Percentiles rank a stretch among this genome's conserved stretches.
phyloP scores from a whole-genome alignment of 2,113 vertebrate species.

The Microcebus ravelobensis region DNA sequence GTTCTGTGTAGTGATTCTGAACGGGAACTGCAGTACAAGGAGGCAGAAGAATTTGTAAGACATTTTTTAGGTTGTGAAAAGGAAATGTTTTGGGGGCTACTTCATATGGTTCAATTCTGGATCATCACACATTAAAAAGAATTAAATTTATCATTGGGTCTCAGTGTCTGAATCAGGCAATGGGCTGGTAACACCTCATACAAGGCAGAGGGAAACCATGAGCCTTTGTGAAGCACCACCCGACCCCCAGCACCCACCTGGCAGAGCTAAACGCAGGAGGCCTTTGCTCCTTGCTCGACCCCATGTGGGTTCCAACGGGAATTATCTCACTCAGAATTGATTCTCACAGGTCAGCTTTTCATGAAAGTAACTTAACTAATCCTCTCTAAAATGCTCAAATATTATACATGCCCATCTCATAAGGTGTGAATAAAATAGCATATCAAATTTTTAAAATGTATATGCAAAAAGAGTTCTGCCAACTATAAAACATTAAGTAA shows the following conservation, averaged over 20 bases:
- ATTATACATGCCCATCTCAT: background rate
- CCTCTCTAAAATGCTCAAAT: background rate
- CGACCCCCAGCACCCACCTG: background rate
- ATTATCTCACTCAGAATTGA: background rate
- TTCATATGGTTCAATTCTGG: background rate
- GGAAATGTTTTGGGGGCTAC: background rate
- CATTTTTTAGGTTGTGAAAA: background rate
- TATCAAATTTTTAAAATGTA: background rate
- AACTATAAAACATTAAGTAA: background rate
- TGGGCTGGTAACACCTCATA: background rate
- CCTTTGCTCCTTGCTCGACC: background rate
- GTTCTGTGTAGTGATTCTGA: background rate
- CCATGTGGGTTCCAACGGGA: accelerated
- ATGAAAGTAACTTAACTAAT: background rate
- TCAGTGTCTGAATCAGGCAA: background rate
- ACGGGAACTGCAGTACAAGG: background rate
- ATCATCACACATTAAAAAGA: background rate
- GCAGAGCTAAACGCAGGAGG: background rate
- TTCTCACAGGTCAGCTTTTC: background rate
- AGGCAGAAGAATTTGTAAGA: background rate
- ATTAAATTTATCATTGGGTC: background rate
- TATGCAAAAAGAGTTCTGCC: background rate
- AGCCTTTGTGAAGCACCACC: background rate
- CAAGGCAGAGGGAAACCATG: background rate
- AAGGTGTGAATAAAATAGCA: background rate